These are phyloP conservation scores for Psilanteris sp. DNA, from an alignment of 1,140 invertebrate genomes.

Conservation along the genomic window DNA sequence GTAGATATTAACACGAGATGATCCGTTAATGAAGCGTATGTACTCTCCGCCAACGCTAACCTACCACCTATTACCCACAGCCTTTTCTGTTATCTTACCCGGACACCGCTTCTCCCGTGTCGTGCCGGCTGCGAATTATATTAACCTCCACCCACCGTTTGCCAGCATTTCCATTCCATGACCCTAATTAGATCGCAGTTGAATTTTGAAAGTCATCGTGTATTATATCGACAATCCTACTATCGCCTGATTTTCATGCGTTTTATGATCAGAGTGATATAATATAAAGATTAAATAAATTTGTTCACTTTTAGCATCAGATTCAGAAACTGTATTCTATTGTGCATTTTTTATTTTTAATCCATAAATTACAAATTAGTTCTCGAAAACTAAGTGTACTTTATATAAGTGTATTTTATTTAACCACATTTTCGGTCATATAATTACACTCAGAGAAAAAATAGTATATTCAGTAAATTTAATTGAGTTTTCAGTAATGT, in stretches of 20 bases:
- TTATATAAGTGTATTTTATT: too few species aligned
- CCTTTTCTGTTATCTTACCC: conserved; percentile 81
- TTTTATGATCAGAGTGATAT: conserved; percentile 37
- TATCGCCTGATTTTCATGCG: conserved; percentile 53
- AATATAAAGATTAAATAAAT: conserved; percentile 25
- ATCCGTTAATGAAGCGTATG: conserved; percentile 82
- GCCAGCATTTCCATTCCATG: conserved; percentile 61
- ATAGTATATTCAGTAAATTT: too few species aligned
- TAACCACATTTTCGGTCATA: too few species aligned
- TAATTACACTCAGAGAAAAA: too few species aligned
- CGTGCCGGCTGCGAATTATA: conserved; percentile 75
- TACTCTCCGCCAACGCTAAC: conserved; percentile 68
- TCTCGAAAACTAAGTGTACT: too few species aligned
- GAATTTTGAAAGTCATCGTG: conserved; percentile 56
- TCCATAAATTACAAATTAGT: too few species aligned
- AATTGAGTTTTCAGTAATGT: too few species aligned
- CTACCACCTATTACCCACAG: conserved; percentile 78
- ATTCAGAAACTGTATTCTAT: too few species aligned
- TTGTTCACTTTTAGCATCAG: conserved; percentile 20
- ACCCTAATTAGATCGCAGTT: conserved; percentile 63
- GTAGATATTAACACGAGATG: conserved; percentile 81
- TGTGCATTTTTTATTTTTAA: too few species aligned
- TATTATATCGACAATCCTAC: conserved; percentile 56
- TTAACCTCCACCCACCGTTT: conserved; percentile 68
- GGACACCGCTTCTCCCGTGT: conserved; percentile 74